Evolutionary conservation across 2,888 invertebrate species (phyloP), one percentile per base, ranked within the genome.

Genomic region (Yponomeuta malinellus): DNA sequence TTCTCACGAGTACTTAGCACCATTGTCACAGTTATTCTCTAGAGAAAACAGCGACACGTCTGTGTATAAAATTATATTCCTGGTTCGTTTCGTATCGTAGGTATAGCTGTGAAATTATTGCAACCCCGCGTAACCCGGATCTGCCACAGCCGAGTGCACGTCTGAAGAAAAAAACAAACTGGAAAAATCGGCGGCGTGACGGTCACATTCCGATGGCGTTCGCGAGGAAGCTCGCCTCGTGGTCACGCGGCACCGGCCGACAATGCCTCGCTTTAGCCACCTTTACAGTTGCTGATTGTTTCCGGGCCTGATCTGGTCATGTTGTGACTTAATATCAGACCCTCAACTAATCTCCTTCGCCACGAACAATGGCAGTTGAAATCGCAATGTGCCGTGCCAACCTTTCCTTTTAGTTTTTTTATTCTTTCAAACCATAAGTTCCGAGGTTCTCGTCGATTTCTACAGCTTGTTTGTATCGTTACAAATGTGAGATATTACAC

Each of bases 1-100:
- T 86, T 87, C 86, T 82, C 83, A 81, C 75, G 77, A 78, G 74
- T 76, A 65, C 78, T 79, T 75, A 78, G 78, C 78, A 80, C 78
- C 77, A 86, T 86, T 86, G 84, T 86, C 77, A 76, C 52, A 76
- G 75, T 76, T 52, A 78, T 79, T 79, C 76, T 78, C 73, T 75
- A 75, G 78, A 77, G 80, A 82, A 82, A 82, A 79, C 76, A 74
- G 73, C 74, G 75, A 76, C 74, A 75, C 74, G 71, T 72, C 75
- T 75, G 66, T 63, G 63, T 59, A 12, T 59, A 59, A 59, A 52
- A 74, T 74, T 74, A 71, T 68, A 69, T 71, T 68, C 66, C 43
- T n/a, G 68, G 43, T 65, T 48, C 63, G 64, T 52, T 43, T 63
- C 31, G 65, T 37, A 63, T 37, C 63, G 65, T 59, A n/a, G n/a